These are phyloP conservation scores for Atopsyche davidsoni DNA, from an alignment of 1,140 invertebrate species.

Conservation along the genomic window DNA sequence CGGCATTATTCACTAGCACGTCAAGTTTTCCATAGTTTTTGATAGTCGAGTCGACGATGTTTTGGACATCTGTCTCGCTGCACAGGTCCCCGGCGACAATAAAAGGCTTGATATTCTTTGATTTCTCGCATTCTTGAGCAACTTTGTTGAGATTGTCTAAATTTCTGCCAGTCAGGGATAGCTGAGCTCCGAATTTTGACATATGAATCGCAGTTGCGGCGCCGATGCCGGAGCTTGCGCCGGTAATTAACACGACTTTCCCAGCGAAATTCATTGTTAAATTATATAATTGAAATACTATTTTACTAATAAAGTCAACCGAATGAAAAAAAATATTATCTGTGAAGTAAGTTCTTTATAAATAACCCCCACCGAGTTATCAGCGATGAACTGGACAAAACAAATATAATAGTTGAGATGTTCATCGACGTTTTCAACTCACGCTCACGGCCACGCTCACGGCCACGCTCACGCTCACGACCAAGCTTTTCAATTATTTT, in stretches of 20 bases:
- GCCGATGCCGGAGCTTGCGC: constrained; percentile 84
- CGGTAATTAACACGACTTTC: constrained; percentile 67
- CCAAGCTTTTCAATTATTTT: too few relatives aligned
- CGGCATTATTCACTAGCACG: constrained; percentile 83
- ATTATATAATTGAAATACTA: too few relatives aligned
- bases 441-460: too few relatives aligned
- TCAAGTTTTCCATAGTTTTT: constrained; percentile 66
- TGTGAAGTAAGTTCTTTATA: too few relatives aligned
- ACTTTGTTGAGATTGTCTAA: constrained; percentile 51
- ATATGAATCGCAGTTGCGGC: constrained; percentile 72
- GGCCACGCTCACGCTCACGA: too few relatives aligned
- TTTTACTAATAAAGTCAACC: background rate
- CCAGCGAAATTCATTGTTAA: constrained; percentile 55
- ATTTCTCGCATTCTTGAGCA: constrained; percentile 40
- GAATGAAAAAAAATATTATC: too few relatives aligned
- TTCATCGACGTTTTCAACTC: too few relatives aligned
- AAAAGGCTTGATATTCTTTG: constrained; percentile 37
- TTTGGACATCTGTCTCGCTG: constrained; percentile 67
- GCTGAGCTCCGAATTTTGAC: constrained; percentile 65
- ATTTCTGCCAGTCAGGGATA: constrained; percentile 69
- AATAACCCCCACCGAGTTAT: too few relatives aligned
- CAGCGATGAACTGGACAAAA: too few relatives aligned
- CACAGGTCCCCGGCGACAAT: constrained; percentile 59
- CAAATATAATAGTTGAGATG: too few relatives aligned
- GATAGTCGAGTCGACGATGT: constrained; percentile 64